phyloP scores from a whole-genome alignment of 2,797 vertebrate species.

The Bovichtus variegatus region DNA sequence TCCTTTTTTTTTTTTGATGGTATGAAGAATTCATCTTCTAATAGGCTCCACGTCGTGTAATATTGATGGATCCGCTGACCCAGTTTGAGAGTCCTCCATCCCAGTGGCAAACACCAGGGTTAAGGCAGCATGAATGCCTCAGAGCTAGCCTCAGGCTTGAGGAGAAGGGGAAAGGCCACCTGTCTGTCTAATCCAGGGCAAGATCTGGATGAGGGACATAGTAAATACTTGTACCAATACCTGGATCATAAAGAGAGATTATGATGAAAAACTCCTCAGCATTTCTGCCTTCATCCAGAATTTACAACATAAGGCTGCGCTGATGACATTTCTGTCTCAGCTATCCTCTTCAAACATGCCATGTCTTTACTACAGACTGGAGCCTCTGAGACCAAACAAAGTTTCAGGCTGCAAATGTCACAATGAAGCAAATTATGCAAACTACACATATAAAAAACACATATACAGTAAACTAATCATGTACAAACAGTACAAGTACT shows the following conservation, averaged over 20 bases:
- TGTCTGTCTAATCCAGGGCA: slow-evolving; percentile 40
- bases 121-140: slow-evolving; percentile 65
- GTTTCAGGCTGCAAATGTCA: neutral
- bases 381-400: neutral
- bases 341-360: neutral
- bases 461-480: too few relatives aligned
- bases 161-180: slow-evolving; percentile 32
- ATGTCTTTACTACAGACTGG: neutral
- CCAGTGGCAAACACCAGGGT: slow-evolving; percentile 59
- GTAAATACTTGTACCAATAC: slow-evolving; percentile 27
- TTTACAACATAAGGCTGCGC: neutral
- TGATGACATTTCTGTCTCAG: neutral
- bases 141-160: slow-evolving; percentile 64
- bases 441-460: too few relatives aligned
- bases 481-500: too few relatives aligned
- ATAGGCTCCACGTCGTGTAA: slow-evolving; percentile 64
- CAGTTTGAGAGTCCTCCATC: slow-evolving; percentile 58
- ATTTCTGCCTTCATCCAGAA: neutral
- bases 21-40: slow-evolving; percentile 68
- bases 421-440: neutral
- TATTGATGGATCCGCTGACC: slow-evolving; percentile 73
- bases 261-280: neutral
- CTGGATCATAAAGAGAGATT: slow-evolving; percentile 12
- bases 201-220: slow-evolving; percentile 28
- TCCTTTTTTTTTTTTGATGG: slow-evolving; percentile 45